Evolutionary conservation across 37 sponge, comb jelly and placozoan genomes (phyloP), one percentile per base, ranked within the genome.

Genomic region (Theonella swinhoei): DNA sequence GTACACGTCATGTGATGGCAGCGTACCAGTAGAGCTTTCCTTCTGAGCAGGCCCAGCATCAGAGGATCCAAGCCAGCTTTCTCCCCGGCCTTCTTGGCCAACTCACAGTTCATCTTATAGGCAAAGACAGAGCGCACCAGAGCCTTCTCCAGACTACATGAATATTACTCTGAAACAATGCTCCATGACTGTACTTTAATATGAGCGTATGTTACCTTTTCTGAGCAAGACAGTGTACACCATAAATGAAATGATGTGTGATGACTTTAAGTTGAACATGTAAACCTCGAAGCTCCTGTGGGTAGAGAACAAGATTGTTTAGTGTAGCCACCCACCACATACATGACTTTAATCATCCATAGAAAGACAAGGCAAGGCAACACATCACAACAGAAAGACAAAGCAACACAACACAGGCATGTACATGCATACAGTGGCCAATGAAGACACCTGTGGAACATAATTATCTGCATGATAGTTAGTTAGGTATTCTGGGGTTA

Each of bases 201-300:
- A 22, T 69, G 33, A 28, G 70, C 19, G 70, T 1, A 14, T 47
- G 54, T 47, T 7, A 47, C 54, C 14, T 47, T 47, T 47, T 47
- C 54, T 47, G 54, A 47, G 54, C 54, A 47, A 47, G 54, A 47
- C 54, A 47, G 54, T 47, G 54, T n/a, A 43, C 83, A 31, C 71
- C 60, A 0, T 82, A 70, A 3, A 82, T 33, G 38, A 41, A 62
- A 31, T 72, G 83, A 47, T 82, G 42, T 36, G 71, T 69, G 24
- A n/a, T n/a, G 61, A 32, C 17, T 25, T 47, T 69, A 29, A 72
- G 41, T 36, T 20, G 36, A 3, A 42, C 23, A 39, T 72, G 59
- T 23, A 82, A 54, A 1, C 3, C 2, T 20, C 81, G 39, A 0
- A 80, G 59, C 2, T 3, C 22, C 81, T 80, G 58, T 0, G 43